phyloP scores from a whole-genome alignment of 2,888 invertebrate species.

The Cerastoderma edule region DNA sequence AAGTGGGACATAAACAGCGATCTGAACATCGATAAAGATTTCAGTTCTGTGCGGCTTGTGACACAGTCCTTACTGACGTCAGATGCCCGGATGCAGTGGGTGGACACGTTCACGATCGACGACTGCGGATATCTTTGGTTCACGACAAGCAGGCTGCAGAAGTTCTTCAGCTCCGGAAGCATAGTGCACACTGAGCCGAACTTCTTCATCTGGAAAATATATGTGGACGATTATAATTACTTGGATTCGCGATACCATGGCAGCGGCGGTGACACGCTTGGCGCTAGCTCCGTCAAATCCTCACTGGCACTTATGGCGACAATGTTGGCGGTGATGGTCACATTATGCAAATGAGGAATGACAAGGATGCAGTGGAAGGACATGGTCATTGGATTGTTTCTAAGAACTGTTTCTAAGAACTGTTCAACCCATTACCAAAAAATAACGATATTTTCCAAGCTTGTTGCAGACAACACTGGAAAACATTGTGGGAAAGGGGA shows the following conservation, averaged over 20 bases:
- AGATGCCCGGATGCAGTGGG: conserved; percentile 64
- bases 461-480: too few species aligned
- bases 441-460: too few species aligned
- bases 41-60: conserved; percentile 27
- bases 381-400: too few species aligned
- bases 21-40: conserved; percentile 29
- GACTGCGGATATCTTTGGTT: conserved; percentile 66
- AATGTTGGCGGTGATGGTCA: too few species aligned
- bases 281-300: conserved; percentile 1
- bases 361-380: too few species aligned
- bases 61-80: conserved; percentile 47
- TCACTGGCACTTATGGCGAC: background rate
- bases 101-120: conserved; percentile 61
- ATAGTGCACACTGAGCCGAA: conserved; percentile 54
- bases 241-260: conserved; percentile 27
- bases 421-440: too few species aligned
- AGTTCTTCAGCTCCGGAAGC: conserved; percentile 58
- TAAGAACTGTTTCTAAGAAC: too few species aligned
- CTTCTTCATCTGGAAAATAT: conserved; percentile 62
- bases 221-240: conserved; percentile 61
- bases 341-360: too few species aligned
- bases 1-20: conserved; percentile 54
- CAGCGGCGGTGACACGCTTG: background rate
- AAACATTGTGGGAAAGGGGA: background rate
- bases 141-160: conserved; percentile 62